These are phyloP conservation scores for Sapajus apella DNA, from an alignment of 2,113 vertebrate genomes.

Conservation along the genomic window DNA sequence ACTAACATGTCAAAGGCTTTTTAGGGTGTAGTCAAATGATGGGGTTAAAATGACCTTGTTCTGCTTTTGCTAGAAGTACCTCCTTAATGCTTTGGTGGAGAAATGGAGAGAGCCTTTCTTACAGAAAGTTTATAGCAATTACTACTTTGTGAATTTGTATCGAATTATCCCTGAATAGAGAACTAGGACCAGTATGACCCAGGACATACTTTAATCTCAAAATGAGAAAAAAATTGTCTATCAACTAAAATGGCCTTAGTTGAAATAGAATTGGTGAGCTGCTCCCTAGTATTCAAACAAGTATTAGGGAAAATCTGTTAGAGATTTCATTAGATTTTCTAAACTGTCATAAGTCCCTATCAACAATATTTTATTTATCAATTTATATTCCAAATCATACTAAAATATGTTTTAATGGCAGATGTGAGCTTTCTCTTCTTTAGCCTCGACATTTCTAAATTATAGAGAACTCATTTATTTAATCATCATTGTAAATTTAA, in stretches of 20 bases:
- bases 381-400: not conserved
- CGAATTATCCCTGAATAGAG: conserved; percentile 20
- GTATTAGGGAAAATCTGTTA: not conserved
- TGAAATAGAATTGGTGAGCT: not conserved
- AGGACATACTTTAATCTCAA: conserved; percentile 15
- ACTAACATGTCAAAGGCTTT: not conserved
- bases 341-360: not conserved
- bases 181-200: not conserved
- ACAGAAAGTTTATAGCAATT: not conserved
- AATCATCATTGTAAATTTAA: not conserved
- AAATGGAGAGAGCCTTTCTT: not conserved
- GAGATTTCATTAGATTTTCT: not conserved
- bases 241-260: not conserved
- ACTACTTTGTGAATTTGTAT: conserved; percentile 23
- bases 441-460: conserved; percentile 24
- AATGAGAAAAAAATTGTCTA: not conserved
- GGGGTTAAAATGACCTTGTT: not conserved
- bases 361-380: not conserved
- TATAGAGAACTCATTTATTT: not conserved
- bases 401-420: not conserved
- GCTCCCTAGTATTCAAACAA: not conserved
- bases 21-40: not conserved
- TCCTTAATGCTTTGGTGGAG: not conserved
- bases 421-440: not conserved
- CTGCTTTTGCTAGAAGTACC: not conserved